Conservation (phyloP, 2,888 invertebrate species). For the Tiliacea aurago region DNA sequence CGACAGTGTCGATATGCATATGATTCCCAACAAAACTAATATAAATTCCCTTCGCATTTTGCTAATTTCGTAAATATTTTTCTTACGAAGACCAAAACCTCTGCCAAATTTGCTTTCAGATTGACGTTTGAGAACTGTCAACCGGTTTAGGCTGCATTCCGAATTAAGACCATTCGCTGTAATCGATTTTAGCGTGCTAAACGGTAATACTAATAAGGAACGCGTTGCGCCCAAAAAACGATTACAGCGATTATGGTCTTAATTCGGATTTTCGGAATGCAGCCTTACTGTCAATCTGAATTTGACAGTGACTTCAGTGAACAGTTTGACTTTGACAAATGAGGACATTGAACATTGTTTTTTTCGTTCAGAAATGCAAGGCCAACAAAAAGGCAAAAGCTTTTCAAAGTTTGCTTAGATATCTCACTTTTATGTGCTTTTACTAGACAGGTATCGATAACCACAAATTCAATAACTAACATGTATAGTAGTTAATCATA, state of each 20-base stretch:
- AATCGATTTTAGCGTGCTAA: too few species aligned
- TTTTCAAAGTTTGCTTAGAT: background rate
- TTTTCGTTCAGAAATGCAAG: constrained; percentile 38
- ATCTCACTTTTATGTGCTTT: background rate
- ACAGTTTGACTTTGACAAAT: background rate
- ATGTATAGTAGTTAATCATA: background rate
- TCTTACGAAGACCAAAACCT: constrained; percentile 1
- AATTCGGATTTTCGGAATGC: too few species aligned
- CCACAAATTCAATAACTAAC: background rate
- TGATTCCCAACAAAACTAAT: constrained; percentile 81
- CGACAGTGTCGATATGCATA: constrained; percentile 81
- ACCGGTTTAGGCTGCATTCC: too few species aligned
- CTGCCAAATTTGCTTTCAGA: constrained; percentile 24
- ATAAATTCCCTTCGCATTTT: constrained; percentile 85
- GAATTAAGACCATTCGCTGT: too few species aligned
- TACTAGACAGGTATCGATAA: background rate
- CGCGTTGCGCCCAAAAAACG: too few species aligned
- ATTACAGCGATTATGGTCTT: too few species aligned
- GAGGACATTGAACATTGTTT: background rate
- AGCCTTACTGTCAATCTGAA: too few species aligned
- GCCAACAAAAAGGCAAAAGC: too few species aligned
- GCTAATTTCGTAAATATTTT: constrained; percentile 32
- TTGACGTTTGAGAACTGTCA: constrained; percentile 10
- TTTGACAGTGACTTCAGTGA: too few species aligned
- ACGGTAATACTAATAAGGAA: too few species aligned